Evolutionary conservation across 2,797 vertebrate species (phyloP).

Genomic region (Ciconia nigra): DNA sequence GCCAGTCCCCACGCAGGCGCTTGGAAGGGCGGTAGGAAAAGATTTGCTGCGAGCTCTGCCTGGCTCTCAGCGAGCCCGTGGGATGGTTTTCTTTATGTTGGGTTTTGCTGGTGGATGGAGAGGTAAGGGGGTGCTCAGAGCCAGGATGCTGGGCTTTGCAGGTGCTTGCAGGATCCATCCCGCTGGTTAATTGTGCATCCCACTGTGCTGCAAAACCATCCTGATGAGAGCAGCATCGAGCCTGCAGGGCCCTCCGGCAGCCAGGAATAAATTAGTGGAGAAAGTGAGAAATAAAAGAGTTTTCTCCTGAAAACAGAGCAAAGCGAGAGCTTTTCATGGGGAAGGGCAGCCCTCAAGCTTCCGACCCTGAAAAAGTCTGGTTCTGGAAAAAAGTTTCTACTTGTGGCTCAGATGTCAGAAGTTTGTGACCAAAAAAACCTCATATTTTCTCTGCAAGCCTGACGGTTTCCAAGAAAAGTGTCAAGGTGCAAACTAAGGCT

Average conservation of each 20-base stretch:
- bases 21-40: not conserved
- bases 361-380: accelerated
- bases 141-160: not conserved
- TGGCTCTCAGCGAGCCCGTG: not conserved
- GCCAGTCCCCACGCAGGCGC: accelerated
- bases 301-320: not conserved
- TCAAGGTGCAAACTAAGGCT: not conserved
- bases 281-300: not conserved
- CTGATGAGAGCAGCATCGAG: accelerated
- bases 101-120: not conserved
- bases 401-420: not conserved
- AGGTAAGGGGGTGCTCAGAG: not conserved
- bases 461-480: not conserved
- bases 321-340: not conserved
- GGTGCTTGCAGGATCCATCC: not conserved
- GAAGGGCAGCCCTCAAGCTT: not conserved
- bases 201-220: not conserved
- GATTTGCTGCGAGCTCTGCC: not conserved
- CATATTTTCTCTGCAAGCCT: not conserved
- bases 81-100: not conserved
- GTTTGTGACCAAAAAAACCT: not conserved
- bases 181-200: accelerated
- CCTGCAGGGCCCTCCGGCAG: not conserved
- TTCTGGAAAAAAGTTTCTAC: not conserved
- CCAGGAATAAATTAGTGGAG: not conserved